Evolutionary conservation across 2,888 invertebrate species (phyloP), one percentile per base, ranked within the genome.

Genomic region (Gandaritis pyraliata): DNA sequence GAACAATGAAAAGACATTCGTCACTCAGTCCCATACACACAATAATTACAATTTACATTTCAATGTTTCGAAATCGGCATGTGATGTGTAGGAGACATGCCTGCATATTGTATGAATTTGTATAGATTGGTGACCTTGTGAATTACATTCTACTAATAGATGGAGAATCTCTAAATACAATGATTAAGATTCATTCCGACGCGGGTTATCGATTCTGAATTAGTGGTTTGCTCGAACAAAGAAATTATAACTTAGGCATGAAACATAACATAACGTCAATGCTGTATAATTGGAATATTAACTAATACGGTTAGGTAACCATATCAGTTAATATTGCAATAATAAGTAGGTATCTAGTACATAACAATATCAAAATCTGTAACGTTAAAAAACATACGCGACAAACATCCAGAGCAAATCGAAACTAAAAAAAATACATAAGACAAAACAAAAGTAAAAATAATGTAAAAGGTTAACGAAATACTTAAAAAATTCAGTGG

Each of bases 1-100:
- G 47, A 69, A 68, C 68, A 68, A 66, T 63, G 54, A 60, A 58
- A 72, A 69, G 69, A 69, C 70, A 72, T 72, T 72, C 67, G 60
- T 61, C 73, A 65, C 70, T 71, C 67, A 70, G 73, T 74, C 77
- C 73, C 70, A 67, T 73, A 72, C 73, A 73, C 71, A 75, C 73
- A 80, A 70, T 75, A 79, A 81, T 77, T 77, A 75, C 72, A 75
- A 80, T 81, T 80, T 77, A 76, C 76, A 80, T 78, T 77, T 72
- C 69, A 70, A 73, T 68, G 64, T 63, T 76, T 74, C 81, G 75
- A 77, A 86, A 85, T 81, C 71, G 77, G 72, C 73, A 71, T 77
- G 75, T 76, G 64, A 64, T 75, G 87, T 88, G 88, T 89, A 87
- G 89, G 89, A 83, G 87, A 85, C 74, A 18, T 49, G 55, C 48